Base-by-base conservation (phyloP, 92 coral and sea anemone species). In the Actinernus sp. region DNA sequence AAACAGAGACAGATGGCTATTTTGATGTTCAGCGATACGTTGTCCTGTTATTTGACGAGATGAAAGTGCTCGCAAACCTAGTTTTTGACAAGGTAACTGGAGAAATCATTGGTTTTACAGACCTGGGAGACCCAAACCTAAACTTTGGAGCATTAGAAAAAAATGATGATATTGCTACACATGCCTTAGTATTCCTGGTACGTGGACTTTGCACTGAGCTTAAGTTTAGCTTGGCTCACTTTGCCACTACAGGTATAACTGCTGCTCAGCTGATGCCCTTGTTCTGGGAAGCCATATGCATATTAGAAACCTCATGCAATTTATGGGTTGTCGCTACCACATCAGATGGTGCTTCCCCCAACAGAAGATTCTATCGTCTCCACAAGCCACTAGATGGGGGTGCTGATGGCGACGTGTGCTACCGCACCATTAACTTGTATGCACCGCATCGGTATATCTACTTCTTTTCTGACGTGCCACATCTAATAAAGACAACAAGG, bases 401-500 rank as follows among this genome's bases (percentile, higher is more conserved):
- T 56, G 76, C 62, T 47, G 69, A 60, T 50, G 54, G 30, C 34
- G 68, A 73, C 55, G 78, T 80, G 83, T 80, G 75, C 55, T 56
- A 80, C 54, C 83, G 71, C 33, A 73, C 72, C 11, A 61, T 50
- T 19, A 86, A 86, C 34, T 40, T 80, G 17, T 71, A 80, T 71
- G 73, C 80, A 41, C 79, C 86, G 20, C 78, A 83, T 37, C 29
- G 79, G 40, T 67, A 41, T 37, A 64, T 85, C 17, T 86, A 73
- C 27, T 86, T 71, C 49, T 66, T 74, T 41, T 61, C 70, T 51
- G 92, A 86, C 81, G 83, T 82, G 18, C 92, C 93, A 1, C 88
- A 87, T 49, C 80, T 87, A n/a, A n/a, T n/a, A n/a, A n/a, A n/a
- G n/a, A n/a, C n/a, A n/a, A n/a, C n/a, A n/a, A n/a, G 84, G 39